A percentile compares a stretch with the other conserved stretches of the same genome.
These are phyloP conservation scores for Heliconius cydno DNA, from an alignment of 2,888 invertebrate species.

Conservation along the genomic window DNA sequence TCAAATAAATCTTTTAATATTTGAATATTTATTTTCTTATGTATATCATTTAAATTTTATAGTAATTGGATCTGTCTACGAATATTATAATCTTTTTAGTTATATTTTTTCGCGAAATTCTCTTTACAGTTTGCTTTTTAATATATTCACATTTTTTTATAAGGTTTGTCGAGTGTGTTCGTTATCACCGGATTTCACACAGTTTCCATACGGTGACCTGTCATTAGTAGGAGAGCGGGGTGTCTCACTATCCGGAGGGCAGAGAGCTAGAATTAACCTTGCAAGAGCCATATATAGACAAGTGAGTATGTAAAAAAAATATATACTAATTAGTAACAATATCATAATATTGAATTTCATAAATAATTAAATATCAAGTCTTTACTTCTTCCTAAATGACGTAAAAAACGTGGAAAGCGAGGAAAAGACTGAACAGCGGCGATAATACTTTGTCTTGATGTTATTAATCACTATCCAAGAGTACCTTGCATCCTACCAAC, in stretches of 20 bases:
- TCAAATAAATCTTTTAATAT: background rate
- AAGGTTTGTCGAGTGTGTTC: slow-evolving; percentile 86
- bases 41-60: no score
- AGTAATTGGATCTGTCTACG: no score
- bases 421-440: background rate
- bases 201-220: slow-evolving; percentile 89
- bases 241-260: slow-evolving; percentile 91
- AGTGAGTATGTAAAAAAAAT: slow-evolving; percentile 70
- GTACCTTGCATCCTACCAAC: no score
- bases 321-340: no score
- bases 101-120: no score
- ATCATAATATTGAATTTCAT: background rate
- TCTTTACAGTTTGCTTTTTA: background rate
- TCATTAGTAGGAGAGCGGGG: slow-evolving; percentile 93
- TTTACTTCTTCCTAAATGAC: background rate
- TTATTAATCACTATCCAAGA: no score
- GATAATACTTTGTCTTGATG: no score
- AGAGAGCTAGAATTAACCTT: slow-evolving; percentile 91
- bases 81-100: no score
- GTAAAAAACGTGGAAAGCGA: background rate
- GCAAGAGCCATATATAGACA: slow-evolving; percentile 90
- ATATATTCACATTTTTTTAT: background rate
- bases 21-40: no score
- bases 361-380: background rate
- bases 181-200: slow-evolving; percentile 86